Evolutionary conservation across 37 sponge, comb jelly and placozoan genomes (phyloP).

Genomic region (Halisarca cf. caerulea): DNA sequence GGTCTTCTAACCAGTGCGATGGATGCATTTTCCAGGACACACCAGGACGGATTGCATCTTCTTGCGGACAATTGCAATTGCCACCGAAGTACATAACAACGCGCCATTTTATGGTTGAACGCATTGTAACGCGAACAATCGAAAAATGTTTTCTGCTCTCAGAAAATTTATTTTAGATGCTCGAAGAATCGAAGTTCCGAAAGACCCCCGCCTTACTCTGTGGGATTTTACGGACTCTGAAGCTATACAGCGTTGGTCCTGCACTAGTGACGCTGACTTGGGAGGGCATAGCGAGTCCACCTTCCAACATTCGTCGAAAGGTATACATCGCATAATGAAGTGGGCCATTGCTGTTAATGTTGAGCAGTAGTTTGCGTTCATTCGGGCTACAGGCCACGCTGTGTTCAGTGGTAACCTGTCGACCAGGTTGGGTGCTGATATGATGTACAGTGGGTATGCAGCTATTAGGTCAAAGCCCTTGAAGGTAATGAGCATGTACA

Average conservation of each 20-base stretch:
- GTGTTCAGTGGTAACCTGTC: slow-evolving; percentile 72
- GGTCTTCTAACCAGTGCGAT: too few relatives aligned
- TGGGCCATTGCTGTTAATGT: neutral
- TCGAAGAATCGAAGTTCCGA: slow-evolving; percentile 23
- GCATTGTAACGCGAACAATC: too few relatives aligned
- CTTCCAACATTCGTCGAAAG: slow-evolving; percentile 62
- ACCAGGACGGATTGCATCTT: too few relatives aligned
- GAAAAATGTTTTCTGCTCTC: slow-evolving; percentile 40
- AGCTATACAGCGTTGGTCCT: slow-evolving; percentile 63
- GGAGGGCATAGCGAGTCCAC: slow-evolving; percentile 49
- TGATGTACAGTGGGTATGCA: slow-evolving; percentile 73
- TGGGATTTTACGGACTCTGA: slow-evolving; percentile 74
- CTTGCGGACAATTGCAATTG: too few relatives aligned
- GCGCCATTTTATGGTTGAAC: too few relatives aligned
- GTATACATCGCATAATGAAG: slow-evolving; percentile 6
- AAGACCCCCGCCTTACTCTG: slow-evolving; percentile 39
- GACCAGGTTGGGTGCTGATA: slow-evolving; percentile 40
- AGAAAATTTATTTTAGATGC: slow-evolving; percentile 51
- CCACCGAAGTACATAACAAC: too few relatives aligned
- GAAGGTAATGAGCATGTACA: slow-evolving; percentile 37
- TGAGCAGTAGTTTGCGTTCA: neutral
- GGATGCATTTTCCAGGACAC: too few relatives aligned
- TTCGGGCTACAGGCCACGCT: slow-evolving; percentile 31
- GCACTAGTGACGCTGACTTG: slow-evolving; percentile 74
- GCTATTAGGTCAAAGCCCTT: slow-evolving; percentile 79